Percentiles rank a stretch among this genome's conserved stretches.
Evolutionary conservation across 2,888 invertebrate species (phyloP).

Genomic region (Chaetogeoica ovagalla): DNA sequence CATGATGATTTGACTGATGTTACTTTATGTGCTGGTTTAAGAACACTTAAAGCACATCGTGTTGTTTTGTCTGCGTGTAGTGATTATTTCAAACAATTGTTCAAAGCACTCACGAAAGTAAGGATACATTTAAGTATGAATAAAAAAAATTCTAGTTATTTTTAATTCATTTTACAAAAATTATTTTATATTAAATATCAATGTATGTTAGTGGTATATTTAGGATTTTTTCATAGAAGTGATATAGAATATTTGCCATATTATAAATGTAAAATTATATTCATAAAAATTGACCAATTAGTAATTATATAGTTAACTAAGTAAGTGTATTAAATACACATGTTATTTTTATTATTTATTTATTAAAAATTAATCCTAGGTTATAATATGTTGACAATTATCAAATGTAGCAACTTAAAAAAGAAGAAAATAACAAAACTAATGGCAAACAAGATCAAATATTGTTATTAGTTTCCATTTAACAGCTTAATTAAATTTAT

Average conservation of each 20-base stretch:
- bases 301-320: too few relatives aligned
- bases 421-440: too few relatives aligned
- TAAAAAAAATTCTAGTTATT: background rate
- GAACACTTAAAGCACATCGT: conserved; percentile 81
- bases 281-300: too few relatives aligned
- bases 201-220: too few relatives aligned
- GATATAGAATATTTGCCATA: too few relatives aligned
- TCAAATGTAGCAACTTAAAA: too few relatives aligned
- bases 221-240: background rate
- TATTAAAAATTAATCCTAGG: background rate
- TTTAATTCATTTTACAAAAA: too few relatives aligned
- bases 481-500: background rate
- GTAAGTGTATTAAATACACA: too few relatives aligned
- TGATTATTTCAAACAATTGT: conserved; percentile 85
- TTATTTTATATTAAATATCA: too few relatives aligned
- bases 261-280: too few relatives aligned
- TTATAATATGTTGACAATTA: too few relatives aligned
- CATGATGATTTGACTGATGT: conserved; percentile 84
- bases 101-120: conserved; percentile 66
- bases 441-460: too few relatives aligned
- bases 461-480: background rate
- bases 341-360: background rate
- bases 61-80: conserved; percentile 87
- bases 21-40: conserved; percentile 81
- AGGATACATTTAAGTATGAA: conserved; percentile 24